Base-by-base conservation (phyloP, 1,140 invertebrate genomes). In the Meloidogyne floridensis region DNA sequence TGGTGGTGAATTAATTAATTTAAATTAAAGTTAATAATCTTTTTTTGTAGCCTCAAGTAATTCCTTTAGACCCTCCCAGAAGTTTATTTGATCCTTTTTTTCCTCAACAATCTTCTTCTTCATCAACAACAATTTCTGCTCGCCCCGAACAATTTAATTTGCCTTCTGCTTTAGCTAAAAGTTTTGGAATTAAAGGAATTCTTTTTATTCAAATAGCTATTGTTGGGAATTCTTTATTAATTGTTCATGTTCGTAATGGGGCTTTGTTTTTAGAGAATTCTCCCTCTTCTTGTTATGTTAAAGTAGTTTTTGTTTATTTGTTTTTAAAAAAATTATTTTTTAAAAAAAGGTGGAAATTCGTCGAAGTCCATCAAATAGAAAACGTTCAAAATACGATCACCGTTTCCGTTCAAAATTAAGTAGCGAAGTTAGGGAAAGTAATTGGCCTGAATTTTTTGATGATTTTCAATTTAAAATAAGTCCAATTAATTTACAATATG, bases 371-470 rank as follows among this genome's bases (percentile, higher is more conserved):
- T 81, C 77, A 18, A 70, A n/a, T 54, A 51, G 82, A 11, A 82
- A 82, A 77, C 82, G 82, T 47, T 42, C 80, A 75, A 82, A 83
- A 77, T 83, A 83, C 43, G 82, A 82, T 18, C 6, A 56, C 8
- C 81, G 79, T 42, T 74, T 75, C 20, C 42, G 59, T 65, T 74
- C 51, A 32, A 53, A 65, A 53, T 54, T 71, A 53, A 80, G 18
- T 13, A 54, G 72, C n/a, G 69, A 75, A 20, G 81, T 82, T 53
- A 73, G 82, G 18, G 56, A 82, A 20, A 84, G 9, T 20, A 83
- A 79, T 73, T 53, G 47, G 47, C 82, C 82, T 53, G 81, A 83
- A 65, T 83, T 83, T 20, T 83, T 85, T 72, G 82, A 83, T 70
- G 73, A 75, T 70, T 83, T 83, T 65, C 47, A 59, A 9, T 83